Evolutionary conservation across 2,888 invertebrate species (phyloP).

Genomic region (Melikaiella ostensackeni): DNA sequence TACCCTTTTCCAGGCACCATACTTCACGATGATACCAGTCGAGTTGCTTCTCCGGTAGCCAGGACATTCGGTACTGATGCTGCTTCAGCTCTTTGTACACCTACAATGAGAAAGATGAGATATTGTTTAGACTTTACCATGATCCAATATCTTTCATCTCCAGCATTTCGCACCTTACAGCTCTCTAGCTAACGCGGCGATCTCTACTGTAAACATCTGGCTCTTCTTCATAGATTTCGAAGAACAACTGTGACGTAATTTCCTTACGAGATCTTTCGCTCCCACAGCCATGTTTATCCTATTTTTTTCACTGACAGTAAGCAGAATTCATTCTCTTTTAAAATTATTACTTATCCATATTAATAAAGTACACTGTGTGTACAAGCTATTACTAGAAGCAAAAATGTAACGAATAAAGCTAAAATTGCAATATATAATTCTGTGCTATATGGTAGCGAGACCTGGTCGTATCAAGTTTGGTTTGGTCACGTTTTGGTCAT

Average conservation of each 20-base stretch:
- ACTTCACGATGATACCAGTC: constrained; percentile 75
- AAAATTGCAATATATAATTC: too few species aligned
- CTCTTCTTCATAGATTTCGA: constrained; percentile 30
- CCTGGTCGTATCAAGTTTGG: too few species aligned
- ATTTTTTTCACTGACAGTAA: not conserved
- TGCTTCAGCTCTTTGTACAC: constrained; percentile 72
- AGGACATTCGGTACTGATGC: constrained; percentile 75
- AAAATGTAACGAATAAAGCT: too few species aligned
- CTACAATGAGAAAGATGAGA: constrained; percentile 63
- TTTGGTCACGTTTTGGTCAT: too few species aligned
- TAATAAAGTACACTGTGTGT: too few species aligned
- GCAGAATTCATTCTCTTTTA: not conserved
- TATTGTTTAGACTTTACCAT: constrained; percentile 50
- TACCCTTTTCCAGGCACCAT: constrained; percentile 75
- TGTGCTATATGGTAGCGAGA: too few species aligned
- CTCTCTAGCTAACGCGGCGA: constrained; percentile 8
- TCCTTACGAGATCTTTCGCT: constrained; percentile 15
- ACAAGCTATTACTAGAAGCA: too few species aligned
- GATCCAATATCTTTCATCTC: constrained; percentile 38
- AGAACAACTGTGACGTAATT: constrained; percentile 23
- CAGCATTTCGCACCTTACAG: not conserved
- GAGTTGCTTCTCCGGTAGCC: constrained; percentile 76
- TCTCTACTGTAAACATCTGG: constrained; percentile 21
- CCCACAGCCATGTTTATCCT: not conserved
- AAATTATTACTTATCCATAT: not conserved